Percentiles rank a stretch among this genome's conserved stretches.
Evolutionary conservation across 2,888 invertebrate genomes (phyloP).

Genomic region (Acrocera orbiculus): DNA sequence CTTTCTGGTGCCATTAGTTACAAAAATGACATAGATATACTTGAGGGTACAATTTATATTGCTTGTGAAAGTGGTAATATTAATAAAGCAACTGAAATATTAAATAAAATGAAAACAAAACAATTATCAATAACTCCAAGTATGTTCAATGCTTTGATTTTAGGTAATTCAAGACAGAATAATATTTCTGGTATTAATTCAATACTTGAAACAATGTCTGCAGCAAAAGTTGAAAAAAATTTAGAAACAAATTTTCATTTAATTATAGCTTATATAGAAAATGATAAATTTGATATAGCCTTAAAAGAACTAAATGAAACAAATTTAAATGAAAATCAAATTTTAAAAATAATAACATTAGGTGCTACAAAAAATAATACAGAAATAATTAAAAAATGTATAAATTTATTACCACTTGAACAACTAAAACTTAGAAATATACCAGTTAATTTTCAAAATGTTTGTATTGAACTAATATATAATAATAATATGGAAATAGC

Average conservation of each 20-base stretch:
- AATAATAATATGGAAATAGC: slow-evolving; percentile 34
- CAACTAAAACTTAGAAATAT: slow-evolving; percentile 18
- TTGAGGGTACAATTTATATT: too few relatives aligned
- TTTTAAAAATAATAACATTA: slow-evolving; percentile 17
- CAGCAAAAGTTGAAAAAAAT: slow-evolving; percentile 34
- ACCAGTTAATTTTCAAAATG: slow-evolving; percentile 19
- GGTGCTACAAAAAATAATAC: slow-evolving; percentile 4
- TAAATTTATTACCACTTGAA: slow-evolving; percentile 20
- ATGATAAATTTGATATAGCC: slow-evolving; percentile 26
- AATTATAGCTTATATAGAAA: slow-evolving; percentile 35
- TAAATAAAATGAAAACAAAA: slow-evolving; percentile 41
- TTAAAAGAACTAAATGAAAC: slow-evolving; percentile 15
- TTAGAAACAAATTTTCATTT: slow-evolving; percentile 35
- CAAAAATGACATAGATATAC: too few relatives aligned
- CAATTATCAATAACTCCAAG: slow-evolving; percentile 37
- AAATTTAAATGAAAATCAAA: slow-evolving; percentile 17
- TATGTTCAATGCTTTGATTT: slow-evolving; percentile 40
- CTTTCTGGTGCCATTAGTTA: neutral
- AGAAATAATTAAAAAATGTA: slow-evolving; percentile 15
- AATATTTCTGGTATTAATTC: slow-evolving; percentile 33
- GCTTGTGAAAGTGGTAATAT: slow-evolving; percentile 40
- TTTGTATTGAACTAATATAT: slow-evolving; percentile 36
- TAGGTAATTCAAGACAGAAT: slow-evolving; percentile 33
- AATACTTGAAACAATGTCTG: slow-evolving; percentile 39
- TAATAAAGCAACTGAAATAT: slow-evolving; percentile 36